Conservation (phyloP, 2,113 vertebrate species). For the Gymnogyps californianus region DNA sequence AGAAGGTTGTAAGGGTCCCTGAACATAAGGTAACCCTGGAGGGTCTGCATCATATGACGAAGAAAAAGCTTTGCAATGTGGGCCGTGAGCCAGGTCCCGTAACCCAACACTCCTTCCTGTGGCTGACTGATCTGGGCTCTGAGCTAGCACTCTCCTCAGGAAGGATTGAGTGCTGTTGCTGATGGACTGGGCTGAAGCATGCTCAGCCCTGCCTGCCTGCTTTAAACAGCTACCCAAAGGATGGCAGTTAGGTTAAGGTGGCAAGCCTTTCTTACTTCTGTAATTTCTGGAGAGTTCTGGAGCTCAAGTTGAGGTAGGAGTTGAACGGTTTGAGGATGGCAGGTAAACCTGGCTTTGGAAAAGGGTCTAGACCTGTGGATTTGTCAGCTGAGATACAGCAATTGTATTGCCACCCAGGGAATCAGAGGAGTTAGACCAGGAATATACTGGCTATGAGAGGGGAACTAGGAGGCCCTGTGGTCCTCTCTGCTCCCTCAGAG, state of each 20-base stretch:
- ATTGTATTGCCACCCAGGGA: background rate
- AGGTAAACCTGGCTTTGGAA: background rate
- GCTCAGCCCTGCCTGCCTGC: background rate
- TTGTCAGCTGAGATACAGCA: background rate
- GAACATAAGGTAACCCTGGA: background rate
- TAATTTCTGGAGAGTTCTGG: background rate
- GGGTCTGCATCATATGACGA: background rate
- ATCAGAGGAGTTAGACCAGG: background rate
- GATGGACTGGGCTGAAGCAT: background rate
- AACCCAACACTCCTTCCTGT: background rate
- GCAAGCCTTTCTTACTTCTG: background rate
- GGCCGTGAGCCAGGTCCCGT: rapidly evolving
- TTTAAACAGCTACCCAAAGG: background rate
- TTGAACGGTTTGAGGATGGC: background rate
- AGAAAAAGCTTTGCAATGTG: background rate
- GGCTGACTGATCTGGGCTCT: background rate
- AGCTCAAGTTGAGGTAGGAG: background rate
- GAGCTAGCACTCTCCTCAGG: rapidly evolving
- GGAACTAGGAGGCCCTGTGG: background rate
- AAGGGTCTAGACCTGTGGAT: background rate
- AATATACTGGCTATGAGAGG: background rate
- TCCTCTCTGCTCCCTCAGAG: background rate
- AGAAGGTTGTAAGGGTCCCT: background rate
- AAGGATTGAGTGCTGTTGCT: background rate
- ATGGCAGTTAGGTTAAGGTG: background rate